Percentiles rank a stretch among this genome's conserved stretches.
Evolutionary conservation across 2,113 vertebrate species (phyloP).

Genomic region (Clinocottus analis): DNA sequence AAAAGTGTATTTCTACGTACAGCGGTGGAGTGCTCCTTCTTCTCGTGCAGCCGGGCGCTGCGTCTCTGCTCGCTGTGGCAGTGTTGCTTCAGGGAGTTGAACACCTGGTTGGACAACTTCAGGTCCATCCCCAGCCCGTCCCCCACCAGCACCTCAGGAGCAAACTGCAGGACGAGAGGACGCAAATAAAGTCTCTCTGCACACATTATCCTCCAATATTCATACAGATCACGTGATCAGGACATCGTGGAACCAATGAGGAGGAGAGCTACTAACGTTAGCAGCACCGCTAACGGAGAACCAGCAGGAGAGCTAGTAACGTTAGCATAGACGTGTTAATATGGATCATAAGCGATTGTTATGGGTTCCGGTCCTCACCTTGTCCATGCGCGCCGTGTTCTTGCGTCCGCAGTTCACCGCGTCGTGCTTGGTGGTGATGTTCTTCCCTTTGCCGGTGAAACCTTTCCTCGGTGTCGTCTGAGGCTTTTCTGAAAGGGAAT

Average conservation of each 20-base stretch:
- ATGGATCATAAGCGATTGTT: too few relatives aligned
- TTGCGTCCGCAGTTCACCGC: conserved; percentile 94
- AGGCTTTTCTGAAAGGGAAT: conserved; percentile 86
- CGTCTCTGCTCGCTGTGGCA: conserved; percentile 93
- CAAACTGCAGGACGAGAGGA: conserved; percentile 85
- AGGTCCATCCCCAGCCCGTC: conserved; percentile 97
- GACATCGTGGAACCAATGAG: too few relatives aligned
- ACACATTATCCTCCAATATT: too few relatives aligned
- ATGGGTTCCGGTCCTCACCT: conserved; percentile 79
- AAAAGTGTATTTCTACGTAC: conserved; percentile 79
- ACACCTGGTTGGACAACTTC: conserved; percentile 96
- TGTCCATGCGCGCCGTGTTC: conserved; percentile 98
- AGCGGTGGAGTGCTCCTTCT: conserved; percentile 97
- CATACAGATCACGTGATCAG: too few relatives aligned
- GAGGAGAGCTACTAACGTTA: too few relatives aligned
- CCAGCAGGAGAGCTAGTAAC: not conserved
- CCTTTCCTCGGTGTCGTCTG: conserved; percentile 90
- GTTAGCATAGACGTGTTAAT: too few relatives aligned
- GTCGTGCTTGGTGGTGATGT: conserved; percentile 98
- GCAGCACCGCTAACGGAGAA: not conserved
- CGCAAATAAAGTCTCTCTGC: too few relatives aligned
- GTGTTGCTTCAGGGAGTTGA: conserved; percentile 96
- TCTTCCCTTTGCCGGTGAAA: conserved; percentile 95
- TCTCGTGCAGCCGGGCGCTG: conserved; percentile 94
- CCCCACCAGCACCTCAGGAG: conserved; percentile 93